Evolutionary conservation across 2,888 invertebrate genomes (phyloP).

Genomic region (Chalcis sispes): DNA sequence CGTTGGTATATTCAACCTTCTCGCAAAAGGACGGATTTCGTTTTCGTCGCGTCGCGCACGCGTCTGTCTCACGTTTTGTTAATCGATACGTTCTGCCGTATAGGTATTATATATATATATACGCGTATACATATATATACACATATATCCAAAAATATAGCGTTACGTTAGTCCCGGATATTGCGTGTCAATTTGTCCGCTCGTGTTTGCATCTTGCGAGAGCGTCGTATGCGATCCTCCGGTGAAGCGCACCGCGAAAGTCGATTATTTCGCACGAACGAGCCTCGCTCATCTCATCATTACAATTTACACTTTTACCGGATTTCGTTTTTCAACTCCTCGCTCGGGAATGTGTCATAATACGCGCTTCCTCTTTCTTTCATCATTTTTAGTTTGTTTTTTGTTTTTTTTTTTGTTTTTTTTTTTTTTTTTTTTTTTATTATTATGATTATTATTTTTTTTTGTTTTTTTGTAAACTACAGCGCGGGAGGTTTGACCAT

Average conservation of each 20-base stretch:
- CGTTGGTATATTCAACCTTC: no score
- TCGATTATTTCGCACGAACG: conserved; percentile 46
- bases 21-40: no score
- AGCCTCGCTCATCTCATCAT: not conserved
- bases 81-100: conserved; percentile 33
- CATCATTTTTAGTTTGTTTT: no score
- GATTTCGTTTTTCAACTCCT: not conserved
- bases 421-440: no score
- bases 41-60: no score
- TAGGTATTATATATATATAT: not conserved
- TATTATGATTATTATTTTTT: no score
- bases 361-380: not conserved
- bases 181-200: conserved; percentile 51
- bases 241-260: conserved; percentile 44
- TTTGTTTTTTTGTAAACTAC: no score
- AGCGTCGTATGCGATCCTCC: conserved; percentile 5
- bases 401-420: no score
- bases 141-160: not conserved
- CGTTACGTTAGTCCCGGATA: conserved; percentile 21
- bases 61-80: conserved; percentile 66
- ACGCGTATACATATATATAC: not conserved
- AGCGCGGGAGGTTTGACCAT: not conserved
- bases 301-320: no score
- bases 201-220: conserved; percentile 12
- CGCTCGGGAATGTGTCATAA: not conserved